A percentile compares a stretch with the other conserved stretches of the same genome.
Evolutionary conservation across 1,140 invertebrate genomes (phyloP).

Genomic region (Dendroctonus valens): DNA sequence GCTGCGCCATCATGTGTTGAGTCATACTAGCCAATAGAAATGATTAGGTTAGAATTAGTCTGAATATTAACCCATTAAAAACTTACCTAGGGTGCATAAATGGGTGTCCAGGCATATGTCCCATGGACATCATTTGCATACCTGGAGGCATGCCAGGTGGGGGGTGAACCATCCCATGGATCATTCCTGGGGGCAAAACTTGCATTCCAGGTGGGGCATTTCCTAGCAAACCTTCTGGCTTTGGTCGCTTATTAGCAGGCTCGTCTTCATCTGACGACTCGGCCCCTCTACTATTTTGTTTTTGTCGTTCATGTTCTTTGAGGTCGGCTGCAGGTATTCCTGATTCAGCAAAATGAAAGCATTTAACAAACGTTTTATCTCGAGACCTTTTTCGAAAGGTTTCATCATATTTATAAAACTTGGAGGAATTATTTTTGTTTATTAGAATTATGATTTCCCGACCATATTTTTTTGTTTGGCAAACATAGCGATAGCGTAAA

Average conservation of each 20-base stretch:
- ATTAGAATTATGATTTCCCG: no score
- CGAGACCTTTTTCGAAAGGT: no score
- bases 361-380: no score
- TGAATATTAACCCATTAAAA: background rate
- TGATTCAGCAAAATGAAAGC: slow-evolving; percentile 16
- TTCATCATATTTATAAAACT: no score
- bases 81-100: slow-evolving; percentile 72
- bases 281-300: slow-evolving; percentile 60
- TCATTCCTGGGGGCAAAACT: slow-evolving; percentile 55
- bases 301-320: slow-evolving; percentile 89
- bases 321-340: slow-evolving; percentile 91
- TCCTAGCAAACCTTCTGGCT: slow-evolving; percentile 62
- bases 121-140: slow-evolving; percentile 65
- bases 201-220: slow-evolving; percentile 54
- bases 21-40: slow-evolving; percentile 51
- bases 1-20: slow-evolving; percentile 55
- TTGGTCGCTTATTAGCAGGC: slow-evolving; percentile 68
- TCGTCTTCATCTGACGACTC: slow-evolving; percentile 78
- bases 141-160: slow-evolving; percentile 57
- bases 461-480: no score
- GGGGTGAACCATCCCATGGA: slow-evolving; percentile 62
- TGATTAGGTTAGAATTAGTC: background rate
- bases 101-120: slow-evolving; percentile 67
- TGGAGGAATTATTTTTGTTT: no score
- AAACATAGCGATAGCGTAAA: no score